These are phyloP conservation scores for Bagarius yarrelli DNA, from an alignment of 2,113 vertebrate genomes.

Conservation along the genomic window DNA sequence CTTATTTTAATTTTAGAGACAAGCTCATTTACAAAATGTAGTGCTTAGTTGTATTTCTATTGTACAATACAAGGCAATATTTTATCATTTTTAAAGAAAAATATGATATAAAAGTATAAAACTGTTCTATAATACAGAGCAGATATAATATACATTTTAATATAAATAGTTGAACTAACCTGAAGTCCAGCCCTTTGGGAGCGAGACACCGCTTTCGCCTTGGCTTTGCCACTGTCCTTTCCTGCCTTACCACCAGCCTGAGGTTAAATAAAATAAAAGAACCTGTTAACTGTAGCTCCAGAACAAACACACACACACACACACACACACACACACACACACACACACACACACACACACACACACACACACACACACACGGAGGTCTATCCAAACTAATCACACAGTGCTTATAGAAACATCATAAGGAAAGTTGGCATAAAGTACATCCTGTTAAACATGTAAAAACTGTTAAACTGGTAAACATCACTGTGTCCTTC, in stretches of 20 bases:
- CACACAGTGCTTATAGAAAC: neutral
- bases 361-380: neutral
- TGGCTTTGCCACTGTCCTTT: constrained; percentile 98
- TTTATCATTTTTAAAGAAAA: no score
- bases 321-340: no score
- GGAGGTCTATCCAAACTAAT: no score
- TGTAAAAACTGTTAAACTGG: no score
- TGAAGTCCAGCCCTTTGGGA: constrained; percentile 96
- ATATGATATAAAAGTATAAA: no score
- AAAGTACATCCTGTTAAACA: neutral
- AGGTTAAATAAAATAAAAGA: neutral
- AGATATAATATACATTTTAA: no score
- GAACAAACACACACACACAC: neutral
- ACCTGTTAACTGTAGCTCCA: neutral
- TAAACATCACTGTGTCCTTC: neutral
- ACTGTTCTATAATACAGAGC: no score
- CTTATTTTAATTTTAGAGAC: no score
- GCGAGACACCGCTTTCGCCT: constrained; percentile 96
- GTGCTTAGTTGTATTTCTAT: no score
- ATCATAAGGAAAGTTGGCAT: neutral
- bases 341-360: no score
- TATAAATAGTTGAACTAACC: constrained; percentile 65
- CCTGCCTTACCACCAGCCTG: constrained; percentile 98
- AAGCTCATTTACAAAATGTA: no score
- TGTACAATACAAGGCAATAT: no score